phyloP scores from a whole-genome alignment of 1,140 invertebrate genomes.

The Metopolophium dirhodum region DNA sequence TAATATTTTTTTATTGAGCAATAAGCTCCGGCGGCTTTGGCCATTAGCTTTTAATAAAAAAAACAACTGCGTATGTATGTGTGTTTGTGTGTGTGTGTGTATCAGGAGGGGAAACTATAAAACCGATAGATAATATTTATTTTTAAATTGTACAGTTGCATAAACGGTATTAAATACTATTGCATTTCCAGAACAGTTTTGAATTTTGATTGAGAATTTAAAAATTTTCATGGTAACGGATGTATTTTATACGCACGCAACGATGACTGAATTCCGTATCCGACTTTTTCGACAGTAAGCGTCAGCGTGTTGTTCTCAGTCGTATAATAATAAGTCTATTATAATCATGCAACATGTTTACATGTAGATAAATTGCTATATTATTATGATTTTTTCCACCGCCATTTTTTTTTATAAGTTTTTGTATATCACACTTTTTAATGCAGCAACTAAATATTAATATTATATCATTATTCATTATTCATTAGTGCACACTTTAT shows the following conservation, averaged over 20 bases:
- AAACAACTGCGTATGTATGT: neutral
- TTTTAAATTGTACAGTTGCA: neutral
- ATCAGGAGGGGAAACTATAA: too few species aligned
- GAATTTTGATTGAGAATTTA: neutral
- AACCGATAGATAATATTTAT: too few species aligned
- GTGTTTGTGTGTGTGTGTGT: too few species aligned
- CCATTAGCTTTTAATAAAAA: conserved; percentile 2
- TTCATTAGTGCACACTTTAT: too few species aligned
- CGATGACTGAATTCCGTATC: neutral
- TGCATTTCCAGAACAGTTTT: neutral
- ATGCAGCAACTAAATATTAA: neutral
- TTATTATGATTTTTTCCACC: neutral
- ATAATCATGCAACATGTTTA: neutral
- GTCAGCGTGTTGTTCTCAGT: neutral
- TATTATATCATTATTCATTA: neutral
- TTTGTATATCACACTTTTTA: neutral
- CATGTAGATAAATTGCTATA: neutral
- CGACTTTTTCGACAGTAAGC: neutral
- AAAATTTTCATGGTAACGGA: neutral
- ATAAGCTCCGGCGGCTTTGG: neutral
- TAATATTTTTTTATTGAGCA: neutral
- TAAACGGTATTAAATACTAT: neutral
- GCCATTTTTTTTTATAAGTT: too few species aligned
- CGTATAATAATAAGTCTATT: neutral
- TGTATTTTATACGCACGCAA: neutral